Conservation (phyloP, 2,113 vertebrate genomes). For the Tympanuchus pallidicinctus region DNA sequence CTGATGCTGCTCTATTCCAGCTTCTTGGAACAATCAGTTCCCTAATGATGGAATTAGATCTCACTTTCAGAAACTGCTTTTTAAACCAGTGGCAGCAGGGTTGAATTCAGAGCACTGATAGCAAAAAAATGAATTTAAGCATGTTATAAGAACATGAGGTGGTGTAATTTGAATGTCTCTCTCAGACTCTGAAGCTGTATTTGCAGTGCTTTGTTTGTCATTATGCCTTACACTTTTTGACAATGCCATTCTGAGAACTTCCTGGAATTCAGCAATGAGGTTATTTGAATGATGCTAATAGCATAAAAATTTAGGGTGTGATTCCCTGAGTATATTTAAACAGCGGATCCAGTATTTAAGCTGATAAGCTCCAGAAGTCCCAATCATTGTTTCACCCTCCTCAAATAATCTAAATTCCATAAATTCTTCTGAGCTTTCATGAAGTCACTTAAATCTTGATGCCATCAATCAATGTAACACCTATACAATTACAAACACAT, state of each 20-base stretch:
- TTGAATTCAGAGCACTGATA: slow-evolving; percentile 38
- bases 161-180: slow-evolving; percentile 38
- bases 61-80: slow-evolving; percentile 63
- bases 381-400: not conserved
- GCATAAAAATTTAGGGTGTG: not conserved
- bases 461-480: not conserved
- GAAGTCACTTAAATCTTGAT: not conserved
- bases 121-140: slow-evolving; percentile 17
- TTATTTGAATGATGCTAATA: not conserved
- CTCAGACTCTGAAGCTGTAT: not conserved
- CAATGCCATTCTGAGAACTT: not conserved
- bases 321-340: not conserved
- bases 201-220: not conserved
- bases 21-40: slow-evolving; percentile 80
- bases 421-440: not conserved
- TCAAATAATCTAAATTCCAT: not conserved
- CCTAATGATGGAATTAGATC: slow-evolving; percentile 78
- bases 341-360: not conserved
- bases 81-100: slow-evolving; percentile 50
- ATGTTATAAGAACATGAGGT: slow-evolving; percentile 1
- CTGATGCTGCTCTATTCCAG: slow-evolving; percentile 78
- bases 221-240: not conserved
- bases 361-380: not conserved
- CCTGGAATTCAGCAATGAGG: not conserved
- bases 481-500: not conserved